Conservation (phyloP, 2,888 invertebrate genomes). For the Trichacis sp. region DNA sequence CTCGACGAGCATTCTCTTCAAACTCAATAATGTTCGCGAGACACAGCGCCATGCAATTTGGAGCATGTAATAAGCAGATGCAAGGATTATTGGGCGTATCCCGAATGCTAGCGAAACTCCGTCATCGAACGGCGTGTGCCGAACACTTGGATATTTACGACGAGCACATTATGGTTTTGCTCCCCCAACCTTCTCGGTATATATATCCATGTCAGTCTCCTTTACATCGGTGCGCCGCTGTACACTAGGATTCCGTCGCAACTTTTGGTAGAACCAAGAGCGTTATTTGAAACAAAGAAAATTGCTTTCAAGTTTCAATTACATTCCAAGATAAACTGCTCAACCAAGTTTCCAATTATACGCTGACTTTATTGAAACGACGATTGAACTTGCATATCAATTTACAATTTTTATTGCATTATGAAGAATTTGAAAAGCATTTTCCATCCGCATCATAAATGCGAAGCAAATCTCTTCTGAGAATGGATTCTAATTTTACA, state of each 20-base stretch:
- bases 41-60: conserved; percentile 25
- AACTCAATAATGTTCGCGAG: too few relatives aligned
- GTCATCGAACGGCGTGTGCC: conserved; percentile 40
- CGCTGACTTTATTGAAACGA: conserved; percentile 30
- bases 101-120: conserved; percentile 34
- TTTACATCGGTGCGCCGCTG: conserved; percentile 28
- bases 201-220: conserved; percentile 30
- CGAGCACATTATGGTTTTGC: conserved; percentile 39
- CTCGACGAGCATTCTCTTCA: too few relatives aligned
- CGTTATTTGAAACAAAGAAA: conserved; percentile 42
- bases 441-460: too few relatives aligned
- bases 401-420: too few relatives aligned
- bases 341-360: conserved; percentile 37
- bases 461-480: too few relatives aligned
- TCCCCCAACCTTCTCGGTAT: conserved; percentile 16
- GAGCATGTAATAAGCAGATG: conserved; percentile 37
- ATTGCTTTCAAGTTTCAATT: conserved; percentile 43
- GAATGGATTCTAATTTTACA: too few relatives aligned
- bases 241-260: conserved; percentile 38
- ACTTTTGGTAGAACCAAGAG: too few relatives aligned
- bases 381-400: conserved; percentile 32
- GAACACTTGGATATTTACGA: conserved; percentile 44
- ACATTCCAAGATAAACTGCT: conserved; percentile 38
- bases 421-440: too few relatives aligned
- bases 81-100: conserved; percentile 28